Evolutionary conservation across 2,113 vertebrate genomes (phyloP).

Genomic region (Halichoerus grypus): DNA sequence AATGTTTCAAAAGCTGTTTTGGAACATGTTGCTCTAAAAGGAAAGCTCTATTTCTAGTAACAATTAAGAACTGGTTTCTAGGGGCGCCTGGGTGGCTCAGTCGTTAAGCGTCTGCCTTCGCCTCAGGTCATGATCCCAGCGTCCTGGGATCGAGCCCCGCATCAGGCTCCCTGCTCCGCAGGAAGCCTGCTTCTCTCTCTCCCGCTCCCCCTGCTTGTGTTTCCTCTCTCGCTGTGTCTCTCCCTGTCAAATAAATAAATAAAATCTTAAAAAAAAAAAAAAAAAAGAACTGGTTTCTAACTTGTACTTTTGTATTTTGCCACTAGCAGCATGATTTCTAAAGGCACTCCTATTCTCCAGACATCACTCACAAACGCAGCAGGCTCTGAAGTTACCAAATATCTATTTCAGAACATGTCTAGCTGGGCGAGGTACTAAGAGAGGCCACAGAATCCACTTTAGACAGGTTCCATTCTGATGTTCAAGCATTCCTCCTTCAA

Average conservation of each 20-base stretch:
- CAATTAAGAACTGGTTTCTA: constrained; percentile 70
- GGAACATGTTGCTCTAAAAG: constrained; percentile 62
- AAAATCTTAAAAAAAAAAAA: too few relatives aligned
- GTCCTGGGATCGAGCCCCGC: too few relatives aligned
- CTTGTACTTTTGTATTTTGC: constrained; percentile 54
- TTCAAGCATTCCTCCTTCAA: background rate
- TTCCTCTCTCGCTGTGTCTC: too few relatives aligned
- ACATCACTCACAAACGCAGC: background rate
- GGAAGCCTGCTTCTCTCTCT: too few relatives aligned
- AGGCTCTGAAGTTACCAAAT: constrained; percentile 18
- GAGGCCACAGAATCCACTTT: background rate
- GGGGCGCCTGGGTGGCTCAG: too few relatives aligned
- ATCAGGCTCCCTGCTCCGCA: too few relatives aligned
- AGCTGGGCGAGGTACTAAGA: background rate
- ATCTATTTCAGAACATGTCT: background rate
- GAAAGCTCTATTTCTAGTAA: constrained; percentile 74
- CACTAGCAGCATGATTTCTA: constrained; percentile 51
- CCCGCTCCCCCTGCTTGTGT: too few relatives aligned
- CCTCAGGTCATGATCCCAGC: too few relatives aligned
- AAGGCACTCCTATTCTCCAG: constrained; percentile 31
- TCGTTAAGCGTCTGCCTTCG: too few relatives aligned
- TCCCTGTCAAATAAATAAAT: too few relatives aligned
- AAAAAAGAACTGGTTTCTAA: constrained; percentile 39
- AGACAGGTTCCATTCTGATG: background rate
- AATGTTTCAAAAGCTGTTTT: constrained; percentile 68